phyloP scores from a whole-genome alignment of 2,797 vertebrate genomes.

The Austrolebias charrua region DNA sequence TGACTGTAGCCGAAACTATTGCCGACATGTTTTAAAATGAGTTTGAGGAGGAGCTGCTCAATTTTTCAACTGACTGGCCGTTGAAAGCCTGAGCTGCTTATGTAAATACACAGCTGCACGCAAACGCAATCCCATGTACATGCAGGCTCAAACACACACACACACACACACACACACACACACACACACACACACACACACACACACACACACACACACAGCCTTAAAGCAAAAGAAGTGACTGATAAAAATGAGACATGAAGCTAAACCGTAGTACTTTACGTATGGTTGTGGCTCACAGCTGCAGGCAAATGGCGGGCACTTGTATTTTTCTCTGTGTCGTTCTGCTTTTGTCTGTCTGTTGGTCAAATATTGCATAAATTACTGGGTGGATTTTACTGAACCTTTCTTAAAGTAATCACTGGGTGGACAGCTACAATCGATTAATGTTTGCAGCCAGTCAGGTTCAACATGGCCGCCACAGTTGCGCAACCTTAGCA shows the following conservation, averaged over 20 bases:
- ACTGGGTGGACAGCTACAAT: too few relatives aligned
- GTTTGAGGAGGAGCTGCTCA: constrained; percentile 60
- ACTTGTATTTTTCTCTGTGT: not conserved
- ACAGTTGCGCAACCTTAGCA: too few relatives aligned
- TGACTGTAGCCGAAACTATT: constrained; percentile 67
- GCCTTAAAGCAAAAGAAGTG: constrained; percentile 24
- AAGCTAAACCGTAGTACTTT: constrained; percentile 36
- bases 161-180: constrained; percentile 16
- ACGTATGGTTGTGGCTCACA: not conserved
- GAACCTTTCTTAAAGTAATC: too few relatives aligned
- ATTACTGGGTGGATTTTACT: too few relatives aligned
- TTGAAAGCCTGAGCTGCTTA: constrained; percentile 59
- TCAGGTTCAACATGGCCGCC: too few relatives aligned
- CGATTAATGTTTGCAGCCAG: too few relatives aligned
- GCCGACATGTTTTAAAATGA: constrained; percentile 66
- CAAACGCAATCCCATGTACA: constrained; percentile 21
- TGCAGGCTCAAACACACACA: constrained; percentile 18
- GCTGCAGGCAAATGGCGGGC: not conserved
- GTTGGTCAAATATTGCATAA: too few relatives aligned
- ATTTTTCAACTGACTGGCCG: constrained; percentile 66
- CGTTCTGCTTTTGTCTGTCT: too few relatives aligned
- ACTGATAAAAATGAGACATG: constrained; percentile 25
- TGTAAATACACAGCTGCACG: constrained; percentile 41
- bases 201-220: constrained; percentile 2
- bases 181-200: constrained; percentile 7